Conservation (phyloP, 2,113 vertebrate species). For the Cryptotis parvus region DNA sequence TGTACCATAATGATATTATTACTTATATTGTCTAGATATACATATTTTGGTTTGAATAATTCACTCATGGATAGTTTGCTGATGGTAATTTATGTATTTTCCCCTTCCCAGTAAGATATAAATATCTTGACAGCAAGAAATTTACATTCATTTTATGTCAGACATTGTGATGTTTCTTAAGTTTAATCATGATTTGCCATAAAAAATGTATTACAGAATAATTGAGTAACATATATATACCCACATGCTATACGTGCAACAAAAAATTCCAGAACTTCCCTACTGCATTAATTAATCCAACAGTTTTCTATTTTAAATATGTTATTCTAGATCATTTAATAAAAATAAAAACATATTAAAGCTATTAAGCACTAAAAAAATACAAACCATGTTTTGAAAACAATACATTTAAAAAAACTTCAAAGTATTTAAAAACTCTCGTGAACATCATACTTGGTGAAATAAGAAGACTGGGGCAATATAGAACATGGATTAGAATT, state of each 20-base stretch:
- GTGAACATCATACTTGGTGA: background rate
- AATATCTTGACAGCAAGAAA: background rate
- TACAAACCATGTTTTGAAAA: background rate
- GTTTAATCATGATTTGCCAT: background rate
- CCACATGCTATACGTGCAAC: background rate
- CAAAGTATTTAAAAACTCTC: background rate
- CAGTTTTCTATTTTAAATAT: background rate
- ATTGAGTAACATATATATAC: background rate
- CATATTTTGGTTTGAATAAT: slow-evolving; percentile 26
- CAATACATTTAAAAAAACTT: background rate
- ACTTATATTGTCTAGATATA: background rate
- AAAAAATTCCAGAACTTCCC: slow-evolving; percentile 13
- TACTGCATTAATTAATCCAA: background rate
- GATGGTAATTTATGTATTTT: background rate
- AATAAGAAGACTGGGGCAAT: background rate
- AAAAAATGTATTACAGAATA: slow-evolving; percentile 4
- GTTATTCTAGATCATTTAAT: background rate
- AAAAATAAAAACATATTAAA: background rate
- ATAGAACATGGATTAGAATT: background rate
- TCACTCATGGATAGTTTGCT: background rate
- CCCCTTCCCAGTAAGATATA: background rate
- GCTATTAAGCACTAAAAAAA: background rate
- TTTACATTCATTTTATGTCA: background rate
- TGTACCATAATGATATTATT: background rate
- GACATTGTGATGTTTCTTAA: background rate